Evolutionary conservation across 2,797 vertebrate genomes (phyloP).

Genomic region (Hyperoplus immaculatus): DNA sequence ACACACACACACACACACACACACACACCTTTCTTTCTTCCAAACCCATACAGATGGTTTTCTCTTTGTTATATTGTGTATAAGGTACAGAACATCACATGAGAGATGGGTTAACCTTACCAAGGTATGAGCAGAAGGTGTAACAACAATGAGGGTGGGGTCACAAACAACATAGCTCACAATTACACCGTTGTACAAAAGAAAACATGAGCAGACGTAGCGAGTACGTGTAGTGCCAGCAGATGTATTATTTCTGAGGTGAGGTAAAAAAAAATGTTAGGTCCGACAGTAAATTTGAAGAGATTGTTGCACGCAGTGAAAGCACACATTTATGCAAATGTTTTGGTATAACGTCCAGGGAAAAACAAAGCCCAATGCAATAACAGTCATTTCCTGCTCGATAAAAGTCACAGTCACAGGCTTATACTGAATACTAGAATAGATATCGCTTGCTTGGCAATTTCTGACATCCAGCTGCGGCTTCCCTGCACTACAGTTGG

Average conservation of each 20-base stretch:
- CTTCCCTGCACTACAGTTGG: slow-evolving; percentile 31
- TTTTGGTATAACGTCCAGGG: slow-evolving; percentile 21
- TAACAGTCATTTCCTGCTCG: slow-evolving; percentile 24
- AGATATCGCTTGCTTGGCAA: slow-evolving; percentile 13
- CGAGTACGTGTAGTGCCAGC: slow-evolving; percentile 27
- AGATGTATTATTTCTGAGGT: slow-evolving; percentile 42
- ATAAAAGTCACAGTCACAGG: slow-evolving; percentile 23
- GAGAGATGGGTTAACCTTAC: slow-evolving; percentile 59
- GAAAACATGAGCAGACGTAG: slow-evolving; percentile 21
- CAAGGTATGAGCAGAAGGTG: slow-evolving; percentile 56
- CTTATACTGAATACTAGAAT: slow-evolving; percentile 7
- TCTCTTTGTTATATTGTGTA: slow-evolving; percentile 66
- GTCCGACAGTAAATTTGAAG: slow-evolving; percentile 37
- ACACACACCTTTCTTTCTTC: slow-evolving; percentile 32
- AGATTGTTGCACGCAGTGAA: slow-evolving; percentile 53
- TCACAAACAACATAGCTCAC: slow-evolving; percentile 39
- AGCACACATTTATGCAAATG: slow-evolving; percentile 41
- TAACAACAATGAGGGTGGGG: slow-evolving; percentile 43
- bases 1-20: slow-evolving; percentile 31
- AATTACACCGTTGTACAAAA: slow-evolving; percentile 35
- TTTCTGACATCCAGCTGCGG: slow-evolving; percentile 13
- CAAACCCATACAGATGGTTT: slow-evolving; percentile 67
- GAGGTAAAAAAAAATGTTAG: slow-evolving; percentile 46
- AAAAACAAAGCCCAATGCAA: slow-evolving; percentile 29
- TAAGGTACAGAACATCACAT: slow-evolving; percentile 41